These are phyloP conservation scores for Amphimallon solstitiale DNA, from an alignment of 2,888 invertebrate genomes.

Conservation along the genomic window DNA sequence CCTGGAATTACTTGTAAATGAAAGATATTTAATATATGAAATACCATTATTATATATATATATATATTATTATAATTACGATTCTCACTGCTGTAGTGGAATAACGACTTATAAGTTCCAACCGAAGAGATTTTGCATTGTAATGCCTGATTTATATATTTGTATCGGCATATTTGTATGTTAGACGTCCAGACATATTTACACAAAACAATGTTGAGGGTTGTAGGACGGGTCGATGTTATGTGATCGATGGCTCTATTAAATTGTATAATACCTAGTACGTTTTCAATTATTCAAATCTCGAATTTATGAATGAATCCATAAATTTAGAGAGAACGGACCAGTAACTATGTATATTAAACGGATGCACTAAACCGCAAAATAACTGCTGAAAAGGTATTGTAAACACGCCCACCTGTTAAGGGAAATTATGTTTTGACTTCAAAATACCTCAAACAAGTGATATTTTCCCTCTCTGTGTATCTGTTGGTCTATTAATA, in stretches of 20 bases:
- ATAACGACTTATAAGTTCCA: too few species aligned
- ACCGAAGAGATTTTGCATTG: too few species aligned
- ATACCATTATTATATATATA: too few species aligned
- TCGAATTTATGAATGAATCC: slow-evolving; percentile 27
- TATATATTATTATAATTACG: too few species aligned
- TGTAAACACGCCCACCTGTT: slow-evolving; percentile 34
- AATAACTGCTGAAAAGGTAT: slow-evolving; percentile 32
- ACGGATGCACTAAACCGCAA: slow-evolving; percentile 31
- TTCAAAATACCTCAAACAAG: slow-evolving; percentile 28
- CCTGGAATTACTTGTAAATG: too few species aligned
- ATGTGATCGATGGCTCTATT: slow-evolving; percentile 28
- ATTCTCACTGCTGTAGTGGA: too few species aligned
- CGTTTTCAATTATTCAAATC: slow-evolving; percentile 32
- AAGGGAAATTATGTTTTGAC: slow-evolving; percentile 27
- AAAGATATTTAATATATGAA: too few species aligned
- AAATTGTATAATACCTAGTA: slow-evolving; percentile 30
- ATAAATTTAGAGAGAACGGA: slow-evolving; percentile 18
- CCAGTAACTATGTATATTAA: slow-evolving; percentile 28
- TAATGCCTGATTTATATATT: too few species aligned
- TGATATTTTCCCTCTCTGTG: slow-evolving; percentile 18
- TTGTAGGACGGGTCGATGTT: background rate
- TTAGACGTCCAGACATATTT: too few species aligned
- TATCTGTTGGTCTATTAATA: slow-evolving; percentile 10
- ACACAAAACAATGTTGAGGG: slow-evolving; percentile 3
- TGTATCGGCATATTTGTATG: too few species aligned